Evolutionary conservation across 2,113 vertebrate genomes (phyloP).

Genomic region (Cardinalis cardinalis): DNA sequence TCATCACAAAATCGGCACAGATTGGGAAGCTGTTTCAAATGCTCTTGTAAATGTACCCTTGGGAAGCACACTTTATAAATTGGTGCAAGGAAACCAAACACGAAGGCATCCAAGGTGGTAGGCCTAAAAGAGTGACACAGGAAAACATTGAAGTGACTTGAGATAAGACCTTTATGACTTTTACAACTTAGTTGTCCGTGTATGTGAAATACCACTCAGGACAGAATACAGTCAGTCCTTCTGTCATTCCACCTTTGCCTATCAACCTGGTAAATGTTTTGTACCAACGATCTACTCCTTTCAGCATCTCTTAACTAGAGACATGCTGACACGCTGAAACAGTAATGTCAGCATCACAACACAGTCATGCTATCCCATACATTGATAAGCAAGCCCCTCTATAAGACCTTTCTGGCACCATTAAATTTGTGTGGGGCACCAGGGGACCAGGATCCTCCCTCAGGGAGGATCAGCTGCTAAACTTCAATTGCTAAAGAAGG

Average conservation of each 20-base stretch:
- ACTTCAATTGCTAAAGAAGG: neutral
- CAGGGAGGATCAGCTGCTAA: no score
- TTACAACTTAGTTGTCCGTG: fast-evolving
- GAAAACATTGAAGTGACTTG: neutral
- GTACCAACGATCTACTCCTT: neutral
- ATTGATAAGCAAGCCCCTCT: neutral
- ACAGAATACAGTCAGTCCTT: neutral
- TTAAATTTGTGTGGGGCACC: neutral
- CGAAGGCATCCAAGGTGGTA: slow-evolving; percentile 92
- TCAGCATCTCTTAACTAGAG: neutral
- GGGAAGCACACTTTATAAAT: slow-evolving; percentile 88
- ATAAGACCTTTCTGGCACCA: neutral
- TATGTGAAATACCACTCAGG: neutral
- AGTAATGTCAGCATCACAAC: neutral
- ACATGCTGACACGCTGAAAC: neutral
- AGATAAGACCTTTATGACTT: neutral
- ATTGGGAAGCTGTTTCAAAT: slow-evolving; percentile 90
- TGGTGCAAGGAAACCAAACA: slow-evolving; percentile 92
- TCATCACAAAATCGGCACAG: slow-evolving; percentile 89
- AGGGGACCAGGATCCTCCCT: neutral
- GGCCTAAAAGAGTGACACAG: slow-evolving; percentile 74
- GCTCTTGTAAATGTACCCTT: slow-evolving; percentile 87
- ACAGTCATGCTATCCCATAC: neutral
- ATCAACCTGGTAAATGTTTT: neutral
- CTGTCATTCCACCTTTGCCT: neutral